Percentiles rank a stretch among this genome's conserved stretches.
Conservation (phyloP, 2,888 invertebrate species). For the Vandiemenella viatica region DNA sequence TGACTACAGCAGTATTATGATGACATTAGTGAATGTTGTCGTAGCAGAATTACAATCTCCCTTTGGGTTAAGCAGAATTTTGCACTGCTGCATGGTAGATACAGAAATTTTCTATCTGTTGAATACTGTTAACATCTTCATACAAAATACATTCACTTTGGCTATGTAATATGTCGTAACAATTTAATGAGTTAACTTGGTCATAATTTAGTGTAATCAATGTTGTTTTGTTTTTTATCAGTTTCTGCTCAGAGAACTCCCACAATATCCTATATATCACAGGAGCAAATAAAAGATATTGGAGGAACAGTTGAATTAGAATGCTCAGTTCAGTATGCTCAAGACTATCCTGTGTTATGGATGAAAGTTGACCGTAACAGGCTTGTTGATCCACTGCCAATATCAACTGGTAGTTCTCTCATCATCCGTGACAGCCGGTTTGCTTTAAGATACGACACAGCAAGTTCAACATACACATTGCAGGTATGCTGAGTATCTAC, state of each 20-base stretch:
- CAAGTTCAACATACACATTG: constrained; percentile 67
- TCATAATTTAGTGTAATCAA: too few relatives aligned
- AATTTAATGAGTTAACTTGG: too few relatives aligned
- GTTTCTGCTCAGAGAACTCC: constrained; percentile 51
- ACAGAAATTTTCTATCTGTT: too few relatives aligned
- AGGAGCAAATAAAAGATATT: constrained; percentile 82
- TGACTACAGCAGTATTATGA: too few relatives aligned
- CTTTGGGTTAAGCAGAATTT: too few relatives aligned
- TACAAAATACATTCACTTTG: too few relatives aligned
- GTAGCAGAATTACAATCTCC: too few relatives aligned
- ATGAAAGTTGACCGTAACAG: constrained; percentile 44
- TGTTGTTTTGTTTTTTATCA: constrained; percentile 2
- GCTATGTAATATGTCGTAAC: too few relatives aligned
- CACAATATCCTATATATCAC: constrained; percentile 80
- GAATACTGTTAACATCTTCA: too few relatives aligned
- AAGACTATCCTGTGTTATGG: constrained; percentile 79
- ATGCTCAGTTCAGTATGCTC: constrained; percentile 78
- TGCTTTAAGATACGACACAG: constrained; percentile 59
- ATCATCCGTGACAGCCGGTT: constrained; percentile 77
- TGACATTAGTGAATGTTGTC: too few relatives aligned
- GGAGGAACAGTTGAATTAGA: constrained; percentile 76
- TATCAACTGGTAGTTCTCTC: constrained; percentile 68
- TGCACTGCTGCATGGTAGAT: too few relatives aligned
- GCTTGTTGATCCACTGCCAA: constrained; percentile 54
- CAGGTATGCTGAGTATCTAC: constrained; percentile 33